Evolutionary conservation across 1,140 invertebrate species (phyloP).

Genomic region (Spodoptera litura): DNA sequence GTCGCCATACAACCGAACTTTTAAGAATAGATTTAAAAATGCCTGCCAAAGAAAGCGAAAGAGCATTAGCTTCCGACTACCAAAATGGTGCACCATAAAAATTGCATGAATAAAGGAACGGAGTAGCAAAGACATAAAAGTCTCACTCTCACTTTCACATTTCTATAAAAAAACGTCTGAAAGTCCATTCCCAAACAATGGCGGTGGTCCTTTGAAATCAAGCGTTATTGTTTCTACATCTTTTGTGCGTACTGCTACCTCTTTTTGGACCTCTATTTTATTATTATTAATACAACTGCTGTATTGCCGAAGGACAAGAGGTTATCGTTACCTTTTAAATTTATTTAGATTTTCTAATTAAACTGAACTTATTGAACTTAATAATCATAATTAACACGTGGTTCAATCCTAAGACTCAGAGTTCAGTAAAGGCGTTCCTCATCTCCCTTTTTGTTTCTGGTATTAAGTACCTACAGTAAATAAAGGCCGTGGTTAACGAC

Average conservation of each 20-base stretch:
- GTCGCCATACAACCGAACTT: neutral
- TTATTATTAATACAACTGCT: neutral
- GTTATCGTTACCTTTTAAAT: no score
- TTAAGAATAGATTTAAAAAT: slow-evolving; percentile 24
- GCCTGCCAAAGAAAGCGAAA: slow-evolving; percentile 50
- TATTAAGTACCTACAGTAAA: neutral
- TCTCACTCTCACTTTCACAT: slow-evolving; percentile 71
- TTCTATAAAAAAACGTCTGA: slow-evolving; percentile 54
- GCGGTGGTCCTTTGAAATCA: slow-evolving; percentile 40
- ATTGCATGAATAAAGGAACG: slow-evolving; percentile 53
- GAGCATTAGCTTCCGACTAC: slow-evolving; percentile 51
- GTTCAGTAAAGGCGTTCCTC: no score
- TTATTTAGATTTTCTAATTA: no score
- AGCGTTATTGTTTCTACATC: slow-evolving; percentile 24
- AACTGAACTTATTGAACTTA: no score
- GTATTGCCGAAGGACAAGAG: no score
- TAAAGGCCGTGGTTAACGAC: slow-evolving; percentile 15
- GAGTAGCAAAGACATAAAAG: slow-evolving; percentile 64
- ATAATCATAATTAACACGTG: no score
- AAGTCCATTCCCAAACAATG: slow-evolving; percentile 61
- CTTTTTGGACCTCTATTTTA: slow-evolving; percentile 4
- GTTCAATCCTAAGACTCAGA: no score
- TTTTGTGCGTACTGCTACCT: neutral
- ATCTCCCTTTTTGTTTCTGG: no score
- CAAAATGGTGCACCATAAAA: slow-evolving; percentile 61